Evolutionary conservation across 2,888 invertebrate species (phyloP).

Genomic region (Altica lythri): DNA sequence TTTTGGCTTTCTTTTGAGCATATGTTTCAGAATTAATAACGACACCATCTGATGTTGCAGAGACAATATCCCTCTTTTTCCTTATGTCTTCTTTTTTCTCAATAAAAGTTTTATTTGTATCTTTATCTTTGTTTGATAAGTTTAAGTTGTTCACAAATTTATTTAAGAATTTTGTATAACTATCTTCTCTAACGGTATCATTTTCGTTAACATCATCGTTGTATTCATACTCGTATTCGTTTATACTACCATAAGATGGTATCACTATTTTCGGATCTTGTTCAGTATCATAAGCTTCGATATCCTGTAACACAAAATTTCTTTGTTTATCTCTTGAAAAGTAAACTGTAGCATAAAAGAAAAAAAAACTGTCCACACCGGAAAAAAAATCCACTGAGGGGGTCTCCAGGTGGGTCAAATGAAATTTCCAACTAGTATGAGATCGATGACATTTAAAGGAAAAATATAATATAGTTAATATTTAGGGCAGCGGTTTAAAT

Average conservation of each 20-base stretch:
- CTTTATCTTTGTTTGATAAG: slow-evolving; percentile 33
- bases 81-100: slow-evolving; percentile 38
- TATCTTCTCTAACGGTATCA: slow-evolving; percentile 7
- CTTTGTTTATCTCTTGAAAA: no score
- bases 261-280: slow-evolving; percentile 10
- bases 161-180: background rate
- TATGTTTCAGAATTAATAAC: slow-evolving; percentile 54
- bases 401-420: no score
- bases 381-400: background rate
- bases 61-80: slow-evolving; percentile 53
- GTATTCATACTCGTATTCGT: slow-evolving; percentile 20
- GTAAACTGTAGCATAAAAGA: no score
- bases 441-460: no score
- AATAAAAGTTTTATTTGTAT: background rate
- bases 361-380: no score
- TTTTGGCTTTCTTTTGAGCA: slow-evolving; percentile 42
- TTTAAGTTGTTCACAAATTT: background rate
- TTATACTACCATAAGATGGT: background rate
- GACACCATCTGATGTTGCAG: slow-evolving; percentile 50
- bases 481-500: no score
- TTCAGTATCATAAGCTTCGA: slow-evolving; percentile 1
- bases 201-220: slow-evolving; percentile 14
- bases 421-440: no score
- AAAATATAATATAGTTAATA: no score
- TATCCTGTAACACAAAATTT: slow-evolving; percentile 13